These are phyloP conservation scores for Lochmaea crataegi DNA, from an alignment of 2,888 invertebrate species.

Conservation along the genomic window DNA sequence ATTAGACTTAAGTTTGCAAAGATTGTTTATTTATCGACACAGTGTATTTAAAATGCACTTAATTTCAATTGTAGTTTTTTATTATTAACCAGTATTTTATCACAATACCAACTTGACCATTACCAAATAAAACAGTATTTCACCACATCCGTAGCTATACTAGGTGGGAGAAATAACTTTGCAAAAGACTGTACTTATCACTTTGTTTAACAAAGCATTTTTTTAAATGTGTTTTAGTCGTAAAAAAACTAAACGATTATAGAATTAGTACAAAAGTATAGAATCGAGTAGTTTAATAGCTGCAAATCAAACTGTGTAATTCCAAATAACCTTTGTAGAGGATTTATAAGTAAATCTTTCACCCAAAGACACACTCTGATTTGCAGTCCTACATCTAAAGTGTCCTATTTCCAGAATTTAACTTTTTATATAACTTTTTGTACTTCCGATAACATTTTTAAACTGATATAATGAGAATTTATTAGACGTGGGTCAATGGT, in stretches of 20 bases:
- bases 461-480: constrained; percentile 37
- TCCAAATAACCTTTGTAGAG: neutral
- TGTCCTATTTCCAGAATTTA: constrained; percentile 51
- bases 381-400: constrained; percentile 32
- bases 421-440: constrained; percentile 50
- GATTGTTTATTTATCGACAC: too few species aligned
- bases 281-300: constrained; percentile 22
- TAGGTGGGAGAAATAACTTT: neutral
- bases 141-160: neutral
- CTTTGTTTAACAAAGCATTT: constrained; percentile 32
- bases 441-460: constrained; percentile 45
- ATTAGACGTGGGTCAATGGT: constrained; percentile 43
- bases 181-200: constrained; percentile 41
- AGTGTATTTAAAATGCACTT: too few species aligned
- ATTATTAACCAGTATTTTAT: neutral
- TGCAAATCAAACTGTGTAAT: neutral
- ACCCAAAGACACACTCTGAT: neutral
- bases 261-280: constrained; percentile 28
- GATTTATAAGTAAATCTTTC: too few species aligned
- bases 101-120: constrained; percentile 14
- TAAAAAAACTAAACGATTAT: constrained; percentile 30
- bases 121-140: constrained; percentile 29
- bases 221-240: constrained; percentile 21
- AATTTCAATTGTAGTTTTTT: too few species aligned
- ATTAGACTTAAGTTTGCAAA: neutral